phyloP scores from a whole-genome alignment of 2,113 vertebrate genomes.

The Pipra filicauda region DNA sequence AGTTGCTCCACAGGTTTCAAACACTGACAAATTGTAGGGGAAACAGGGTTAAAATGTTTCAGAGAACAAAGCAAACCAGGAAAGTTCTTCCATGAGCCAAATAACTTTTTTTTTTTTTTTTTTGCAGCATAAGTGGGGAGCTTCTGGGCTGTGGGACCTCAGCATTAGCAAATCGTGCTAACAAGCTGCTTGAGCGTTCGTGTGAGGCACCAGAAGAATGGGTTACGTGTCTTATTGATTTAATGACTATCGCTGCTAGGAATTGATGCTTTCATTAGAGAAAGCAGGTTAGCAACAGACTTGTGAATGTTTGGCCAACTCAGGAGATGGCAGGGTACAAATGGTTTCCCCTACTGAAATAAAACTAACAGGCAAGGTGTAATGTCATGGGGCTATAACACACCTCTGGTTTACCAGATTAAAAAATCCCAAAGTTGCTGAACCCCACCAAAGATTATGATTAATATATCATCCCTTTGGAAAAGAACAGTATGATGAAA shows the following conservation, averaged over 20 bases:
- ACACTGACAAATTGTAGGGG: neutral
- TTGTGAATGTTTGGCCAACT: neutral
- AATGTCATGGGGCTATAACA: neutral
- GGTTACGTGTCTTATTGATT: conserved; percentile 14
- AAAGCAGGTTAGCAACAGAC: conserved; percentile 16
- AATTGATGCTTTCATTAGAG: conserved; percentile 52
- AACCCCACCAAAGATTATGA: neutral
- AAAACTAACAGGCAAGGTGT: neutral
- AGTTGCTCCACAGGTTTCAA: neutral
- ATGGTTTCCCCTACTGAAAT: neutral
- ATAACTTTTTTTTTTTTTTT: neutral
- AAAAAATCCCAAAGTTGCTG: neutral
- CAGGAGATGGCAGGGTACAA: neutral
- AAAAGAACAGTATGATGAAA: neutral
- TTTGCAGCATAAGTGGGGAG: neutral
- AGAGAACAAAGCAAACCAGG: neutral
- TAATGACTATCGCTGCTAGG: neutral
- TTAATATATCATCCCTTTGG: neutral
- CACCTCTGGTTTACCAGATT: neutral
- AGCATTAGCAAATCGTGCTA: conserved; percentile 3
- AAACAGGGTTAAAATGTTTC: neutral
- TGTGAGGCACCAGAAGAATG: neutral
- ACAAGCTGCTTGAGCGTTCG: neutral
- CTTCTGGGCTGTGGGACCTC: neutral
- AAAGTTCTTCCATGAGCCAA: neutral